These are phyloP conservation scores for Theropithecus gelada DNA, from an alignment of 2,113 vertebrate species.

Conservation along the genomic window DNA sequence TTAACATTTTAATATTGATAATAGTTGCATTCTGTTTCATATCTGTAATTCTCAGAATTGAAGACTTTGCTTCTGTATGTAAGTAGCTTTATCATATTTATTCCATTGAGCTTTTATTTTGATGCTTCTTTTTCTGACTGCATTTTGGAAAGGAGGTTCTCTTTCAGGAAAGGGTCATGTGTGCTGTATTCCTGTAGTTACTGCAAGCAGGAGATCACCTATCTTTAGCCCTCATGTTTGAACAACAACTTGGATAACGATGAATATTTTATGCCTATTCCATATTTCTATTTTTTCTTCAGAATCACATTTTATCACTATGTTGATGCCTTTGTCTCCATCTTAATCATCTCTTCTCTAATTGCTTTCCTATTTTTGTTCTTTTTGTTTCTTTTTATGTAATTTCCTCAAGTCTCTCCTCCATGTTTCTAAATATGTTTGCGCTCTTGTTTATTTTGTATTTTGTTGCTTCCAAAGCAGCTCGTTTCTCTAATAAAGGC, in stretches of 20 bases:
- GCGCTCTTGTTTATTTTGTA: background rate
- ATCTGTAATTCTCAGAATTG: background rate
- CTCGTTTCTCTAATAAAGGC: background rate
- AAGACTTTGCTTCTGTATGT: background rate
- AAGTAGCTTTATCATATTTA: background rate
- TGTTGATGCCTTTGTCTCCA: background rate
- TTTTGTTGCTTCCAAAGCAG: slow-evolving; percentile 20
- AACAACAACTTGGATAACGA: background rate
- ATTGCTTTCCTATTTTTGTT: slow-evolving; percentile 47
- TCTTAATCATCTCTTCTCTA: background rate
- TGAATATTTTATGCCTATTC: background rate
- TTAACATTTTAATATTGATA: background rate
- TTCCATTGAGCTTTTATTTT: background rate
- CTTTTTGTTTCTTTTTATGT: slow-evolving; percentile 8
- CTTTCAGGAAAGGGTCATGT: background rate
- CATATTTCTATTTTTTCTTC: background rate
- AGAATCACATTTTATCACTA: slow-evolving; percentile 14
- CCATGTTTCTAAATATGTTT: slow-evolving; percentile 35
- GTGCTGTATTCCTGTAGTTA: background rate
- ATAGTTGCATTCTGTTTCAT: background rate
- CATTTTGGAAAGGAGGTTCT: background rate
- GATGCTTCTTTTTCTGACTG: background rate
- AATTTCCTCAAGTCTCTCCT: background rate
- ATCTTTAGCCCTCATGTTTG: background rate
- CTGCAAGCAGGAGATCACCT: background rate